A percentile compares a stretch with the other conserved stretches of the same genome.
Conservation (phyloP, 2,113 vertebrate species). For the Ondatra zibethicus region DNA sequence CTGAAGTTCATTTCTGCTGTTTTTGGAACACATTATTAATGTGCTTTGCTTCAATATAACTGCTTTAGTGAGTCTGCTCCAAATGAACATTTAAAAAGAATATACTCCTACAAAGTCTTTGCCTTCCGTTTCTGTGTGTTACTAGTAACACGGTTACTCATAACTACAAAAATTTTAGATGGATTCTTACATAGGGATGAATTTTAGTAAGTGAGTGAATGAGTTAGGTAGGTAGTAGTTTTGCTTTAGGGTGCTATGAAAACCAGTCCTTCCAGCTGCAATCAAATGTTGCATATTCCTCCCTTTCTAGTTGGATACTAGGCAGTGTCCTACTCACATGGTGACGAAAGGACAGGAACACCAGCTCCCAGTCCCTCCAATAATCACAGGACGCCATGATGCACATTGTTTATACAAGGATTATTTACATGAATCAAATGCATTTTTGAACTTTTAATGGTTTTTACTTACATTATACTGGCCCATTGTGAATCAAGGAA, state of each 20-base stretch:
- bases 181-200: not conserved
- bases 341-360: accelerated
- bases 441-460: not conserved
- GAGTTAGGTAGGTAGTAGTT: too few species aligned
- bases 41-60: not conserved
- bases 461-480: not conserved
- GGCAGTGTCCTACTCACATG: not conserved
- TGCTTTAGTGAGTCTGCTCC: not conserved
- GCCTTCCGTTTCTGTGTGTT: not conserved
- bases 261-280: not conserved
- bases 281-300: not conserved
- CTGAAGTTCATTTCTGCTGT: not conserved
- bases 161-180: not conserved
- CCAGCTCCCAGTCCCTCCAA: not conserved
- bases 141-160: not conserved
- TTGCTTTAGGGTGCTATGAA: not conserved
- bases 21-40: not conserved
- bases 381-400: not conserved
- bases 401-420: not conserved
- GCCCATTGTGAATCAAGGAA: not conserved
- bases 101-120: not conserved
- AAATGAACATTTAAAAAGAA: not conserved
- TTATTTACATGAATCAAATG: not conserved
- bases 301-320: too few species aligned
- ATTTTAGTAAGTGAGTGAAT: not conserved